Evolutionary conservation across 1,140 invertebrate species (phyloP), one percentile per base, ranked within the genome.

Genomic region (Mamestra configurata): DNA sequence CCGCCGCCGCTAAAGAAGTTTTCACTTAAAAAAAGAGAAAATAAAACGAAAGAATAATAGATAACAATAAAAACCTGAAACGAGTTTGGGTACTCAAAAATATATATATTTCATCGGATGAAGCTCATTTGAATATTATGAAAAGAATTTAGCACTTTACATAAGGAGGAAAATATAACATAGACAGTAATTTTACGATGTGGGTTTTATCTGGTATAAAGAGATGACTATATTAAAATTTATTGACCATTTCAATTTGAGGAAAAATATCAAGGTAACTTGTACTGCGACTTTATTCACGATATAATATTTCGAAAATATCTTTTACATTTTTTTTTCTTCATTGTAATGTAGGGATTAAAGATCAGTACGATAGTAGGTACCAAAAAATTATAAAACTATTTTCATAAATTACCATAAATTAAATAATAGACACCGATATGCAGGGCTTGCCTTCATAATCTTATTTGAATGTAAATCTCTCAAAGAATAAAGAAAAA

Each of bases 161-260:
- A 11, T 18, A 22, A 43, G 15, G 35, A 66, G 24, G 55, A 31
- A 15, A 59, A 59, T 31, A 31, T 13, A 15, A 31, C 55, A 59
- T 59, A 24, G 7, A 24, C 20, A 27, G 18, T 8, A 68, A 46
- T 68, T 20, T 40, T 5, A 20, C 2, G 7, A 68, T 68, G 64
- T 40, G 64, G 64, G 64, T 68, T 68, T 68, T 68, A 68, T 68
- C 64, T 61, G 8, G 1, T n/a, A 11, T n/a, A 4, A n/a, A 11
- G n/a, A 35, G 6, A 57, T 11, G 3, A 27, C 20, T 20, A 43
- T 11, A 15, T 13, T 40, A 37, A n/a, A 40, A 49, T 68, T 46
- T 68, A 68, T 46, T 46, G 27, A 35, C 6, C 59, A 13, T 40
- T 37, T 35, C 15, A 22, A 46, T 22, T 68, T 46, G 24, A 18